Evolutionary conservation across 2,888 invertebrate species (phyloP).

Genomic region (Podabrus alpinus): DNA sequence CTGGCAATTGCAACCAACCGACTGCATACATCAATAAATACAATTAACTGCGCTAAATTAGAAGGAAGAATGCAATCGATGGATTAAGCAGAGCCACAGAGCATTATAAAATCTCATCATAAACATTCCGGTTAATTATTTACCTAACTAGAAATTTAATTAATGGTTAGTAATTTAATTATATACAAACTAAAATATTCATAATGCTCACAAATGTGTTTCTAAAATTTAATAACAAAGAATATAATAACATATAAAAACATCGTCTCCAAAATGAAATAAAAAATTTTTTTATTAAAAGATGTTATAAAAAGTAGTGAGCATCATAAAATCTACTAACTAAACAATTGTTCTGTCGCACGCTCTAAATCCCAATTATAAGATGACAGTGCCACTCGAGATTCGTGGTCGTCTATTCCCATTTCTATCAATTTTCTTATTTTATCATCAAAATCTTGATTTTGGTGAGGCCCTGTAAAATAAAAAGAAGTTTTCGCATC

Average conservation of each 20-base stretch:
- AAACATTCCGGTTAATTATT: conserved; percentile 1
- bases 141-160: conserved; percentile 1
- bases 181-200: conserved; percentile 3
- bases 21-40: not conserved
- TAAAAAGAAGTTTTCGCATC: not conserved
- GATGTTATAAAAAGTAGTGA: not conserved
- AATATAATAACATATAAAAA: not conserved
- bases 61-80: not conserved
- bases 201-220: not conserved
- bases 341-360: conserved; percentile 87
- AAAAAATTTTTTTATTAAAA: not conserved
- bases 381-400: conserved; percentile 87
- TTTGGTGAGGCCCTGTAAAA: conserved; percentile 69
- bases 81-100: not conserved
- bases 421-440: conserved; percentile 88
- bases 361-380: conserved; percentile 91
- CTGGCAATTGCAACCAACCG: not conserved
- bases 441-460: conserved; percentile 83
- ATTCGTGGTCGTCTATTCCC: conserved; percentile 91
- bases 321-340: conserved; percentile 61
- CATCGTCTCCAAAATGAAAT: not conserved
- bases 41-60: not conserved
- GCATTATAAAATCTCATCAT: not conserved
- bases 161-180: not conserved
- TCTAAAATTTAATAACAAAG: not conserved